Conservation (phyloP, 2,113 vertebrate species). For the Saguinus imperator region DNA sequence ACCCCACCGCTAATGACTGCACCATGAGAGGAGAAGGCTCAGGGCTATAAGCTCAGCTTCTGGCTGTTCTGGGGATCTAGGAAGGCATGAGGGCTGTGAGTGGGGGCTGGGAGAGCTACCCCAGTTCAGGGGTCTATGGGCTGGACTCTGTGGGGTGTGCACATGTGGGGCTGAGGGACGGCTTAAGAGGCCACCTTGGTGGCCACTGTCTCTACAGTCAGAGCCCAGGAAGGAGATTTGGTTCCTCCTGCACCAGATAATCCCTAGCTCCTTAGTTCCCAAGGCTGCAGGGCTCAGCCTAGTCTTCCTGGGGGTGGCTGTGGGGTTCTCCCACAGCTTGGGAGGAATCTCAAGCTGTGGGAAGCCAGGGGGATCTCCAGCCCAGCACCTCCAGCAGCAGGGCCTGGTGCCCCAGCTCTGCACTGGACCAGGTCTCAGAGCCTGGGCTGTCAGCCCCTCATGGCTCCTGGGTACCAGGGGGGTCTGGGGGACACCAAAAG, state of each 20-base stretch:
- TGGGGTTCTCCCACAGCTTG: too few species aligned
- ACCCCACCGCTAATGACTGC: too few species aligned
- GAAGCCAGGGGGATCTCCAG: not conserved
- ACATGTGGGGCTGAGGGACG: not conserved
- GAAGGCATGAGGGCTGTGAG: not conserved
- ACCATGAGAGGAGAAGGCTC: not conserved
- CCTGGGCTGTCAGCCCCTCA: not conserved
- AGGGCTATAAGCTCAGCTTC: not conserved
- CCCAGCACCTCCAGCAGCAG: not conserved
- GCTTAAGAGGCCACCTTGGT: not conserved
- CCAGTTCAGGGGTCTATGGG: not conserved
- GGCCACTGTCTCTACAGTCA: not conserved
- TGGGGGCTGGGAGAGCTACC: not conserved
- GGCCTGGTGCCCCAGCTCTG: not conserved
- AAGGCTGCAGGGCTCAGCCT: not conserved
- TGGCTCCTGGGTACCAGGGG: accelerated
- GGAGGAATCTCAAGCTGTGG: too few species aligned
- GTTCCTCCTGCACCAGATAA: not conserved
- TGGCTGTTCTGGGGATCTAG: accelerated
- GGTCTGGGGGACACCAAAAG: not conserved
- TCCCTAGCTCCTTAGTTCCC: not conserved
- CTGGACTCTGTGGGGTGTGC: not conserved
- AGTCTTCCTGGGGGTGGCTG: not conserved
- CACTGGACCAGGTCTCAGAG: not conserved
- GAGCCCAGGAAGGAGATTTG: not conserved